Evolutionary conservation across 2,113 vertebrate species (phyloP), one percentile per base, ranked within the genome.

Genomic region (Oreochromis aureus): DNA sequence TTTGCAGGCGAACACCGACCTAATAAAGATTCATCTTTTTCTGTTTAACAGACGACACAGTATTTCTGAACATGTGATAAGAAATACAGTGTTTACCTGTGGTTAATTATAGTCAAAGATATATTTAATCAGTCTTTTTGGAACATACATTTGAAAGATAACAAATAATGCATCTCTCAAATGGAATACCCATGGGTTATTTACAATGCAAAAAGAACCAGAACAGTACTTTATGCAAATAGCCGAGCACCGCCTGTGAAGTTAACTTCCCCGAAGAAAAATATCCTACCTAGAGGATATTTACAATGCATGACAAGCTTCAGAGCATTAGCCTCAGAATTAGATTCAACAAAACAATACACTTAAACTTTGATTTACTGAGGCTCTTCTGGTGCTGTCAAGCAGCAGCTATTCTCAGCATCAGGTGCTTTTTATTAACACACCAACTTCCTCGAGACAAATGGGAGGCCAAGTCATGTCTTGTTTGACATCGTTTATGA

Each of bases 401-500:
- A 78, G 76, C 55, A 85, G 80, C 78, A 86, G 85, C 73, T 86
- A 36, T 71, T 89, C 73, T 82, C 66, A 89, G 84, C 90, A 90
- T 84, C 84, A 87, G 92, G 87, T 86, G 91, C 90, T 55, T 89
- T 69, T 91, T 86, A 89, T 85, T 55, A 56, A 79, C 79, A 83
- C 48, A 15, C 66, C 85, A 87, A 89, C 84, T 84, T 85, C 58
- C 85, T 86, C 85, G 73, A 90, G 90, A 94, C 88, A 94, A 96
- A 92, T 41, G 58, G 81, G 84, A 89, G 80, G 83, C 92, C 86
- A 83, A 19, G 53, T 76, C 79, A 88, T 84, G 73, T 89, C 84
- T 87, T 54, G 81, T 87, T 89, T 84, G 86, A 89, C 80, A 82
- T 90, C 89, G 90, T 89, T 76, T 83, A 90, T 95, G 93, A 95